Base-by-base conservation (phyloP, 2,113 vertebrate genomes). In the Lampris incognitus region DNA sequence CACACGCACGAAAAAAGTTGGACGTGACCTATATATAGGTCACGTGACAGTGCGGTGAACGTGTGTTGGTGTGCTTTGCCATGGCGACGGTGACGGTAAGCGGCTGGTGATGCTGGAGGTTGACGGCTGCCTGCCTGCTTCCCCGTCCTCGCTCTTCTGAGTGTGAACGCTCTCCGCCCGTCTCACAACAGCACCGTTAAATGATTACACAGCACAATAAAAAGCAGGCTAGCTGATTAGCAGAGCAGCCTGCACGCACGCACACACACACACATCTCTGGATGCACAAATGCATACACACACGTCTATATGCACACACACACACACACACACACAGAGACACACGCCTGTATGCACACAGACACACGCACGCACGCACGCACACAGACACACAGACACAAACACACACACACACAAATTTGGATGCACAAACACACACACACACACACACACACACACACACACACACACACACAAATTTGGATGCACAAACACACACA, bases 291-390 rank as follows among this genome's bases (percentile, higher is more conserved):
- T 70, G 61, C 59, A 66, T 46, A 1, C 58, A 9, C 65, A 54
- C 37, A 11, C 69, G 68, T 72, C 24, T 24, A 24, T 24, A 39
- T 61, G 56, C 63, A 49, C 58, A 39, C 70, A 48, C 56, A 39
- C 50, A 24, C 48, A 59, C 37, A 61, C 49, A 58, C 40, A 64
- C 41, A 59, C 48, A 76, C 71, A 82, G 68, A 76, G 79, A 74
- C 63, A 84, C 82, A 92, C 91, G 88, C 84, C 86, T 88, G 24
- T 24, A 24, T 24, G 24, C 81, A 84, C 85, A 85, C 85, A 90
- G 87, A 77, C 73, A 52, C 84, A 74, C 66, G 87, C 74, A 80
- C 64, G 80, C 82, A 79, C 46, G 65, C 78, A 60, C 59, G 61
- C 24, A 48, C 69, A 71, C 63, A 81, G 83, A 78, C 82, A 79